Conservation (phyloP, 1,140 invertebrate species). For the Macrotrachela quadricornifera region DNA sequence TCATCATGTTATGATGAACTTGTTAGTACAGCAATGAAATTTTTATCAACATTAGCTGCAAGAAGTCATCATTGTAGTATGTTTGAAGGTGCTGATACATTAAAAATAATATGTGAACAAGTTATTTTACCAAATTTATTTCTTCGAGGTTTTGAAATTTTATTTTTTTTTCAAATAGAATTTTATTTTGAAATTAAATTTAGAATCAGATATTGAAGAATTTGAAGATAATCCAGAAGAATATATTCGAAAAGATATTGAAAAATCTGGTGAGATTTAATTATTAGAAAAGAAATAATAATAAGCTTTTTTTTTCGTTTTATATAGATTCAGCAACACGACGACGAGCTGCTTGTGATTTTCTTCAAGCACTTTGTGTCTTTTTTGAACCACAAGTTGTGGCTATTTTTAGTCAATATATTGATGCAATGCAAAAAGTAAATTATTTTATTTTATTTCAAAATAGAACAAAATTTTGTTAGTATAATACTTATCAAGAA, state of each 20-base stretch:
- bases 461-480: too few relatives aligned
- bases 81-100: constrained; percentile 32
- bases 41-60: constrained; percentile 14
- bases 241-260: constrained; percentile 84
- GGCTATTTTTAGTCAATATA: constrained; percentile 2
- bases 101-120: constrained; percentile 82
- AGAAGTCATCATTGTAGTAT: constrained; percentile 26
- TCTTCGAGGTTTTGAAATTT: constrained; percentile 39
- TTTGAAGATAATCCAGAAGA: constrained; percentile 96
- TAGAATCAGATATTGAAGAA: constrained; percentile 67
- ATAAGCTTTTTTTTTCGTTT: too few relatives aligned
- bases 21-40: too few relatives aligned
- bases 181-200: too few relatives aligned
- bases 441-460: not conserved
- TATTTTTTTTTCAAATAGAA: too few relatives aligned
- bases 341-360: constrained; percentile 74
- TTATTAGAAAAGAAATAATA: not conserved
- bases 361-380: constrained; percentile 29
- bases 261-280: constrained; percentile 46
- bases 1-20: too few relatives aligned
- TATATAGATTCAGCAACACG: constrained; percentile 41
- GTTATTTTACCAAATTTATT: constrained; percentile 94
- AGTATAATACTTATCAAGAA: too few relatives aligned
- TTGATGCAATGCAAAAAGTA: not conserved
- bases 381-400: constrained; percentile 7